These are phyloP conservation scores for Enteromius treurensis DNA, from an alignment of 2,797 vertebrate genomes.

Conservation along the genomic window DNA sequence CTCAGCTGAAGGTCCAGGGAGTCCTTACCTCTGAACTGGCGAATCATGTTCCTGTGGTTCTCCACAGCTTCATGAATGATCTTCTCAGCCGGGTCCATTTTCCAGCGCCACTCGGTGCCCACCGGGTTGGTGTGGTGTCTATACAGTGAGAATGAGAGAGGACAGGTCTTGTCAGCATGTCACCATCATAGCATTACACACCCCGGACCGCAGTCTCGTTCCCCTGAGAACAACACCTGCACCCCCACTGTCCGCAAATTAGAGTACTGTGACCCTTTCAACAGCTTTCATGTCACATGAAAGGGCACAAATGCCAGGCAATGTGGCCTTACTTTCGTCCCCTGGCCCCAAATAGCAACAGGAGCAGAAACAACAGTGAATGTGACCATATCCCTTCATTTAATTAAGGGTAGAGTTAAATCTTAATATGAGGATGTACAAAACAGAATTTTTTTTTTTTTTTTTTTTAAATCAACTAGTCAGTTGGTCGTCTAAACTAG, in stretches of 20 bases:
- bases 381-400: background rate
- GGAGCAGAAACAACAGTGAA: background rate
- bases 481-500: background rate
- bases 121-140: constrained; percentile 98
- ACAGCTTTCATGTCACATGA: constrained; percentile 43
- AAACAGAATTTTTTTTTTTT: background rate
- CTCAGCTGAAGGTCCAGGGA: background rate
- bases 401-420: background rate
- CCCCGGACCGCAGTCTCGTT: background rate
- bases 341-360: constrained; percentile 6
- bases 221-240: constrained; percentile 5
- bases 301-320: constrained; percentile 39
- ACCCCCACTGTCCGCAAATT: constrained; percentile 18
- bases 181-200: background rate
- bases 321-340: constrained; percentile 6
- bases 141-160: constrained; percentile 47
- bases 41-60: constrained; percentile 91
- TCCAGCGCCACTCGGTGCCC: constrained; percentile 95
- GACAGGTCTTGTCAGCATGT: constrained; percentile 29
- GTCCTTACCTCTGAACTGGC: constrained; percentile 89
- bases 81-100: constrained; percentile 90
- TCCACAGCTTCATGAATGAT: constrained; percentile 88
- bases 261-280: constrained; percentile 47
- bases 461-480: background rate
- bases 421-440: background rate